phyloP scores from a whole-genome alignment of 1,140 invertebrate species.

The Dendroctonus valens region DNA sequence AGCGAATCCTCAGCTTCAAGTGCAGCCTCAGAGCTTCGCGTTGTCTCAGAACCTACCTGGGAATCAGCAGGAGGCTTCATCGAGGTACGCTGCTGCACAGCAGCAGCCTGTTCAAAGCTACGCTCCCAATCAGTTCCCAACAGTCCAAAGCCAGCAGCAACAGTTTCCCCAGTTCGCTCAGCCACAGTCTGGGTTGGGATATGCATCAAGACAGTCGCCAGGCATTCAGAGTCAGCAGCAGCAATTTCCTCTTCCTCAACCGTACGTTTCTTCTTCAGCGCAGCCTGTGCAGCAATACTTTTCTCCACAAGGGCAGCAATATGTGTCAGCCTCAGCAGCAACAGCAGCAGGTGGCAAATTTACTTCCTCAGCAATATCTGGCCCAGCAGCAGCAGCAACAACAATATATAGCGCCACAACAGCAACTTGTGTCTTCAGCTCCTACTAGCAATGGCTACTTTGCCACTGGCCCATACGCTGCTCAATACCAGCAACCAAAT shows the following conservation, averaged over 20 bases:
- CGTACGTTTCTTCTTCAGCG: neutral
- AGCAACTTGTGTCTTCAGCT: neutral
- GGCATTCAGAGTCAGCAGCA: neutral
- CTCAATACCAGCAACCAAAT: conserved; percentile 7
- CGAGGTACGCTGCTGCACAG: too few relatives aligned
- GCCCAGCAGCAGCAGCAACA: conserved; percentile 2
- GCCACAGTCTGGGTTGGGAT: neutral
- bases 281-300: conserved; percentile 6
- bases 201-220: neutral
- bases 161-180: neutral
- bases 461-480: conserved; percentile 23
- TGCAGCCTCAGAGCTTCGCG: conserved; percentile 8
- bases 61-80: neutral
- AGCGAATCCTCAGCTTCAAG: conserved; percentile 13
- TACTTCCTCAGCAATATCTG: neutral
- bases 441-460: conserved; percentile 16
- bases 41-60: neutral
- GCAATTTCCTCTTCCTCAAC: neutral
- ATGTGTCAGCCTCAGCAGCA: neutral
- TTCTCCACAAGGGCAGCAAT: neutral
- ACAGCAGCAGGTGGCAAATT: neutral
- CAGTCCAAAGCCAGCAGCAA: neutral
- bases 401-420: too few relatives aligned
- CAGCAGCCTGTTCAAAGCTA: neutral
- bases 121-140: neutral